phyloP scores from a whole-genome alignment of 2,113 vertebrate genomes.

The Zosterops lateralis region DNA sequence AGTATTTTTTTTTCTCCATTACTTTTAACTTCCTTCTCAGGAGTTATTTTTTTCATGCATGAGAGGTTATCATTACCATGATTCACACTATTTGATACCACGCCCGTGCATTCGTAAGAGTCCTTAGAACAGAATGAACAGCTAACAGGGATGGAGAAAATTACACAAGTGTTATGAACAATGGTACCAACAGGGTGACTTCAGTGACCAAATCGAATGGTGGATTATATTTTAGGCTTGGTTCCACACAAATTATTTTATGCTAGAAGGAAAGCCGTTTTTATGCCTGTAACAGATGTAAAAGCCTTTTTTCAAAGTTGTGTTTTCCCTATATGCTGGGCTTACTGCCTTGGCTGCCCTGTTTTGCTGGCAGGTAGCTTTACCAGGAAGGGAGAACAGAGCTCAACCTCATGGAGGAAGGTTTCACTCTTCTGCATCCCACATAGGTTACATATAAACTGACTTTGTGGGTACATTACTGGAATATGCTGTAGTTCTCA shows the following conservation, averaged over 20 bases:
- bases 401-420: not conserved
- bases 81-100: constrained; percentile 36
- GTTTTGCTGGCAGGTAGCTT: not conserved
- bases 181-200: not conserved
- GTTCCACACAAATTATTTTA: constrained; percentile 11
- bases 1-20: constrained; percentile 47
- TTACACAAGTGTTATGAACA: not conserved
- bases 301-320: constrained; percentile 35
- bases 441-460: not conserved
- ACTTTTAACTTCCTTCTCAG: constrained; percentile 63
- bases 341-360: not conserved
- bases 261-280: constrained; percentile 36
- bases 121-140: constrained; percentile 8
- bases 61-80: constrained; percentile 19
- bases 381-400: not conserved
- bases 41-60: constrained; percentile 52
- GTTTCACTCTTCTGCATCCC: not conserved
- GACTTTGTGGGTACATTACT: not conserved
- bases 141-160: constrained; percentile 10
- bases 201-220: not conserved
- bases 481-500: not conserved
- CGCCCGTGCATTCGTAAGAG: not conserved
- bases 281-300: constrained; percentile 16
- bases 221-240: not conserved
- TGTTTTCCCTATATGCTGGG: not conserved